phyloP scores from a whole-genome alignment of 2,113 vertebrate species.

The Panthera tigris region DNA sequence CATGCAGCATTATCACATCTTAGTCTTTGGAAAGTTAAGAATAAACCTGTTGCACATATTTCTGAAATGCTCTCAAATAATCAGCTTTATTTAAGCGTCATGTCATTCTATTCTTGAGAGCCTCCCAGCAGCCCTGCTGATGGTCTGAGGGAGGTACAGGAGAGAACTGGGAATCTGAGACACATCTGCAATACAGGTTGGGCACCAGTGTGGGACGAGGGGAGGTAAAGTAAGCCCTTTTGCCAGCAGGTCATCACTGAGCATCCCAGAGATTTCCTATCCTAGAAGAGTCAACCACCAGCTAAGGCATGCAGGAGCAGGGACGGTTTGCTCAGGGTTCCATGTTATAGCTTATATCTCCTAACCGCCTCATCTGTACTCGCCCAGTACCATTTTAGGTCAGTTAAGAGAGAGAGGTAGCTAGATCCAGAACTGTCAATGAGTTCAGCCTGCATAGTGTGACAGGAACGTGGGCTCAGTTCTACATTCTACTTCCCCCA shows the following conservation, averaged over 20 bases:
- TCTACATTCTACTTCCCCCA: background rate
- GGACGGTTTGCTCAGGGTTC: background rate
- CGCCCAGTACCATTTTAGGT: background rate
- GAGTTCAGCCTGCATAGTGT: background rate
- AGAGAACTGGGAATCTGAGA: background rate
- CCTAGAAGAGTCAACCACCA: too few relatives aligned
- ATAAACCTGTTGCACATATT: background rate
- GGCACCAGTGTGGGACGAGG: background rate
- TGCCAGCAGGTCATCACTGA: background rate
- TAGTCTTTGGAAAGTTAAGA: background rate
- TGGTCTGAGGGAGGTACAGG: background rate
- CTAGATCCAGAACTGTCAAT: background rate
- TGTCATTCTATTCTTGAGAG: background rate
- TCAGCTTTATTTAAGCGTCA: background rate
- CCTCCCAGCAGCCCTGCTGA: background rate
- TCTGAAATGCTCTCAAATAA: conserved; percentile 14
- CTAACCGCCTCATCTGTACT: background rate
- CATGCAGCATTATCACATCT: background rate
- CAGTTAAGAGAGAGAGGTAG: background rate
- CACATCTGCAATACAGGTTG: background rate
- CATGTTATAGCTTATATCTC: background rate
- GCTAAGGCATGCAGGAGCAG: background rate
- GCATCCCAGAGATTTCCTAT: background rate
- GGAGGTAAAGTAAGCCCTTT: background rate
- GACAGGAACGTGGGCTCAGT: background rate